Evolutionary conservation across 2,113 vertebrate genomes (phyloP).

Genomic region (Ia io): DNA sequence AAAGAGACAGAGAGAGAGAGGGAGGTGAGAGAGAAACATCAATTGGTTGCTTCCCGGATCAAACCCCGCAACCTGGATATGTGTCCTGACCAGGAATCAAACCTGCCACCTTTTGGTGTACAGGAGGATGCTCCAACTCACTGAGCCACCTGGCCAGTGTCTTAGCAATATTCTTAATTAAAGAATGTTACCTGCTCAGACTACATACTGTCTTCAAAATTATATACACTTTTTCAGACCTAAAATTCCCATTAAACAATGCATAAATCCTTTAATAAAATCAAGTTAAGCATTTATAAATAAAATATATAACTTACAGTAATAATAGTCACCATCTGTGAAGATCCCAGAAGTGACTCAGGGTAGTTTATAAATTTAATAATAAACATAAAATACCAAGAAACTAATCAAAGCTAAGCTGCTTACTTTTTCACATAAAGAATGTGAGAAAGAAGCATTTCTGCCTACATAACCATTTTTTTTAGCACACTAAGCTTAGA

Average conservation of each 20-base stretch:
- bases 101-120: not conserved
- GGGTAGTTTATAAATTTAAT: not conserved
- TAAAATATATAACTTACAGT: not conserved
- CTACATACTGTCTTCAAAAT: constrained; percentile 66
- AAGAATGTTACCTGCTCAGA: constrained; percentile 74
- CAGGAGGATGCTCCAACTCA: not conserved
- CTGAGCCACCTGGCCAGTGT: not conserved
- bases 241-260: constrained; percentile 15
- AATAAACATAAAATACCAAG: not conserved
- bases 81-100: not conserved
- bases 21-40: no score
- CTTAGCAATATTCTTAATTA: constrained; percentile 33
- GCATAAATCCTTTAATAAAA: not conserved
- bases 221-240: not conserved
- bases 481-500: not conserved
- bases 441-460: not conserved
- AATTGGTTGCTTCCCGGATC: not conserved
- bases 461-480: not conserved
- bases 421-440: constrained; percentile 9
- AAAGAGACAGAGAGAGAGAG: not conserved
- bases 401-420: not conserved
- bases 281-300: constrained; percentile 12
- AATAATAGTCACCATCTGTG: not conserved
- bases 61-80: not conserved
- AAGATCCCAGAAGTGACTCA: not conserved